phyloP scores from a whole-genome alignment of 2,113 vertebrate genomes.

The Corythornis cristatus region DNA sequence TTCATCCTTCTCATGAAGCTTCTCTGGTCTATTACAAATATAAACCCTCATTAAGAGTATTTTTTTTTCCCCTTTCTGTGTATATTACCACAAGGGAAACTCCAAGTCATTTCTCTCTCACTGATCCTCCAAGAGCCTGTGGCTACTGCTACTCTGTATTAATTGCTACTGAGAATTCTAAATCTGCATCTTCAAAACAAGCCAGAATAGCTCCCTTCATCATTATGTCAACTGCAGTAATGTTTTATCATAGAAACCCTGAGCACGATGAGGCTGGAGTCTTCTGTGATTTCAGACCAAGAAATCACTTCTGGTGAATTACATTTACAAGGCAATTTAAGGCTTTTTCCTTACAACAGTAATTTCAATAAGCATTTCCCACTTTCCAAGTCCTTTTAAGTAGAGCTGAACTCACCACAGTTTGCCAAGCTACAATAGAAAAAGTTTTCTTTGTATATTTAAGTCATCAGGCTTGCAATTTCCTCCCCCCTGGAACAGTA shows the following conservation, averaged over 20 bases:
- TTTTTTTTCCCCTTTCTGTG: background rate
- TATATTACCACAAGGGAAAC: constrained; percentile 1
- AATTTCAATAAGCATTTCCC: background rate
- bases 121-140: constrained; percentile 23
- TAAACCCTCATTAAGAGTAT: constrained; percentile 11
- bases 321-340: background rate
- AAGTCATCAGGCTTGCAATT: background rate
- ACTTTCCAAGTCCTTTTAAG: background rate
- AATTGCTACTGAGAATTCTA: constrained; percentile 47
- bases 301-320: constrained; percentile 5
- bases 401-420: background rate
- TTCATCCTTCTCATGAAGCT: background rate
- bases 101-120: background rate
- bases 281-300: constrained; percentile 5
- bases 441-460: background rate
- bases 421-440: background rate
- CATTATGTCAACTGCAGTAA: constrained; percentile 26
- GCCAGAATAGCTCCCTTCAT: constrained; percentile 33
- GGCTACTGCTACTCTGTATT: constrained; percentile 37
- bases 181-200: constrained; percentile 47
- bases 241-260: constrained; percentile 28
- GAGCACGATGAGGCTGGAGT: background rate
- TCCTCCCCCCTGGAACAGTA: background rate
- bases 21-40: background rate
- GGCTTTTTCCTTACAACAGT: background rate